Conservation (phyloP, 2,113 vertebrate genomes). For the Sardina pilchardus region DNA sequence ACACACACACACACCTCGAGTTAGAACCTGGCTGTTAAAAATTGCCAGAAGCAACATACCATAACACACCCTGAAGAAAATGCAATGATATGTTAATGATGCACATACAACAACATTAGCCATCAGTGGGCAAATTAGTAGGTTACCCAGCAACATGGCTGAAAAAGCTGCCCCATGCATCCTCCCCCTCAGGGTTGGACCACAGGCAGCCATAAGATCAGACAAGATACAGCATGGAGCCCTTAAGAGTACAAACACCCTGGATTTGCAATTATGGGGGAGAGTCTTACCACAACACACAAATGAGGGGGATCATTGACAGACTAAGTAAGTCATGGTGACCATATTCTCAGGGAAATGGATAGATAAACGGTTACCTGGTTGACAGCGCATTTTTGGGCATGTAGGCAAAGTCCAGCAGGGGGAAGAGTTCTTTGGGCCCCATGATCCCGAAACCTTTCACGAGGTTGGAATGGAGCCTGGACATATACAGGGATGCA, state of each 20-base stretch:
- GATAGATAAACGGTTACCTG: conserved; percentile 73
- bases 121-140: neutral
- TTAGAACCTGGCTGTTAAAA: neutral
- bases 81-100: neutral
- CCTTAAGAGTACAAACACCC: too few species aligned
- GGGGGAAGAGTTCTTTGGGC: conserved; percentile 94
- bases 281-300: too few species aligned
- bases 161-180: too few species aligned
- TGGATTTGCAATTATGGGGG: too few species aligned
- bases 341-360: neutral
- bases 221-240: too few species aligned
- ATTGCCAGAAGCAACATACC: too few species aligned
- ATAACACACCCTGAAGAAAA: neutral
- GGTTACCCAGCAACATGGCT: neutral
- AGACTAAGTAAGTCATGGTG: neutral
- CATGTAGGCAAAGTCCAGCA: conserved; percentile 96
- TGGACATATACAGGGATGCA: conserved; percentile 52
- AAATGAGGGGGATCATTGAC: too few species aligned
- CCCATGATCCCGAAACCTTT: conserved; percentile 95
- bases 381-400: conserved; percentile 89
- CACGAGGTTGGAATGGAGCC: conserved; percentile 89
- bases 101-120: too few species aligned
- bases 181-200: too few species aligned
- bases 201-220: too few species aligned
- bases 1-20: neutral